Percentiles rank a stretch among this genome's conserved stretches.
Conservation (phyloP, 2,888 invertebrate genomes). For the Nephrotoma flavescens region DNA sequence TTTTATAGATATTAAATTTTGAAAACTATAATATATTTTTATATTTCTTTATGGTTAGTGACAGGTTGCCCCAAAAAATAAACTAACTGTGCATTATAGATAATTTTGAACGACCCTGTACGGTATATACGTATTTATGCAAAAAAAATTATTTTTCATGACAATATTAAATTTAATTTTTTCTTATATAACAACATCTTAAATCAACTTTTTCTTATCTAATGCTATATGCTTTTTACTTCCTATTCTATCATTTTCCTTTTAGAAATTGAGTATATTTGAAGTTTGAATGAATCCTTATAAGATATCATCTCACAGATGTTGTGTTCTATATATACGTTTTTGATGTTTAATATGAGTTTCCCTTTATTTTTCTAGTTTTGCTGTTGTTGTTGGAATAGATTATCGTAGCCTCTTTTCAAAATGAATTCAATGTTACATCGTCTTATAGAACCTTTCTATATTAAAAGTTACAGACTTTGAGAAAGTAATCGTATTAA, state of each 20-base stretch:
- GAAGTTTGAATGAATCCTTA: neutral
- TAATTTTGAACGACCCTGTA: neutral
- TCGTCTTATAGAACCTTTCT: neutral
- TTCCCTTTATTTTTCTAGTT: neutral
- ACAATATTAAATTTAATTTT: neutral
- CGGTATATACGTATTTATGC: neutral
- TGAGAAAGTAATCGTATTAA: no score
- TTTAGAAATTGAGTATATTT: neutral
- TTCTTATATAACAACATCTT: neutral
- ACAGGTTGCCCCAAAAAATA: no score
- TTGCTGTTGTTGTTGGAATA: neutral
- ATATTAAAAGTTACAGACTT: neutral
- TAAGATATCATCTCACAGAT: neutral
- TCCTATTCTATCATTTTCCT: neutral
- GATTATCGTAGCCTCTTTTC: neutral
- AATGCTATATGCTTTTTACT: neutral
- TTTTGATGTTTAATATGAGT: neutral
- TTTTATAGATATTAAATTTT: no score
- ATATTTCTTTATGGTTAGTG: no score
- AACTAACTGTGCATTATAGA: no score
- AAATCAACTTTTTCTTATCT: neutral
- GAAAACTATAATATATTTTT: no score
- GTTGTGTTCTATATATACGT: neutral
- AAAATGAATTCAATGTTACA: neutral
- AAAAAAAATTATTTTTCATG: neutral